Conservation (phyloP, 2,113 vertebrate species). For the Sphyrna mokarran region DNA sequence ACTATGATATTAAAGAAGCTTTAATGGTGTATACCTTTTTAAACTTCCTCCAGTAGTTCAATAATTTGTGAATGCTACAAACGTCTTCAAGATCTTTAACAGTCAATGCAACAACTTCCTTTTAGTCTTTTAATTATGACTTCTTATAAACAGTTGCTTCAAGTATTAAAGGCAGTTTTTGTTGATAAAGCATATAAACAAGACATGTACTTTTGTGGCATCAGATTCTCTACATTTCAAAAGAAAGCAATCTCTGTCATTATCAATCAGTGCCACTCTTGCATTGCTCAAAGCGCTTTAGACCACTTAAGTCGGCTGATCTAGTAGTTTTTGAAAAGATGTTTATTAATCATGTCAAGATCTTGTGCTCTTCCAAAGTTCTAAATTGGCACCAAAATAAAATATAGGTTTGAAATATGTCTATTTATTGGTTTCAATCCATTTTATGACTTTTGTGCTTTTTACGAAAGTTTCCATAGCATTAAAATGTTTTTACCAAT, state of each 20-base stretch:
- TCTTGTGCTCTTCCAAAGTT: background rate
- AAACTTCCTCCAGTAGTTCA: background rate
- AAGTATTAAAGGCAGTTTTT: background rate
- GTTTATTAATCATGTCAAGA: background rate
- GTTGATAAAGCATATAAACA: background rate
- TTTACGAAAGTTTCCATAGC: background rate
- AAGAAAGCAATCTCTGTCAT: background rate
- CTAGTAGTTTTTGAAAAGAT: background rate
- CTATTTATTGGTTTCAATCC: no score
- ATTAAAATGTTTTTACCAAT: background rate
- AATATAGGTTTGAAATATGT: background rate
- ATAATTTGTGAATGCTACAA: background rate
- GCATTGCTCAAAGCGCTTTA: background rate
- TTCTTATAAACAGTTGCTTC: background rate
- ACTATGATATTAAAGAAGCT: background rate
- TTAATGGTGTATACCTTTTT: background rate
- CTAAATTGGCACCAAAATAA: background rate
- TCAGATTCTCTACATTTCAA: background rate
- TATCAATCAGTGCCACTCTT: background rate
- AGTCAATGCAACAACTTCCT: background rate
- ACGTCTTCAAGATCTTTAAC: no score
- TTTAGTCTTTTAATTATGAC: background rate
- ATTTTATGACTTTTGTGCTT: background rate
- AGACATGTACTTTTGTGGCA: background rate
- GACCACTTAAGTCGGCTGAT: background rate